Conservation (phyloP, 2,888 invertebrate genomes). For the Camponotus fellah region DNA sequence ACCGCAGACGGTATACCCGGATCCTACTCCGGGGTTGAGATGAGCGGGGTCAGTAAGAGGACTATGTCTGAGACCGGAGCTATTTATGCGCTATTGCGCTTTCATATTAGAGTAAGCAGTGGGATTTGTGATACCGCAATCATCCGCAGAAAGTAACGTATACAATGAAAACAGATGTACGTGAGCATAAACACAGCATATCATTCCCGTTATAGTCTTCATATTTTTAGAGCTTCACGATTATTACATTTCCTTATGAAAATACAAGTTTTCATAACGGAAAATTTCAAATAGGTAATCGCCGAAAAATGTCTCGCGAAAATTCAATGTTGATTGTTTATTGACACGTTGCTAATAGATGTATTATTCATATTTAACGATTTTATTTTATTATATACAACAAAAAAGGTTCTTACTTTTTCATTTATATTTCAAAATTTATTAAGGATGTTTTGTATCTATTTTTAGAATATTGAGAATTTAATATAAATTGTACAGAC, state of each 20-base stretch:
- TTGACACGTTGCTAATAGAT: too few species aligned
- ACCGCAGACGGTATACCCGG: slow-evolving; percentile 69
- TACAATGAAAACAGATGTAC: slow-evolving; percentile 32
- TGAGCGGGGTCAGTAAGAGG: slow-evolving; percentile 51
- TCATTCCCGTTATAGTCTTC: not conserved
- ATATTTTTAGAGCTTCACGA: not conserved
- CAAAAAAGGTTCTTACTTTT: not conserved
- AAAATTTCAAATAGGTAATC: not conserved
- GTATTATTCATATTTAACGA: not conserved
- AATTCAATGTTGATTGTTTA: not conserved
- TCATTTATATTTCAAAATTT: not conserved
- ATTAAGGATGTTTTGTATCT: not conserved
- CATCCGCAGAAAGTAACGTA: slow-evolving; percentile 23
- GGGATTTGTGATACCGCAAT: slow-evolving; percentile 49
- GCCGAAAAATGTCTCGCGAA: not conserved
- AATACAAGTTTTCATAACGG: not conserved
- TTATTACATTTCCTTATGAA: slow-evolving; percentile 9
- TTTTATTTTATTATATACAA: not conserved
- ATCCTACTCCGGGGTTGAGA: slow-evolving; percentile 32
- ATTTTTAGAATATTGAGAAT: too few species aligned
- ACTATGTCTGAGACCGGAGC: slow-evolving; percentile 38
- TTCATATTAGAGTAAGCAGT: slow-evolving; percentile 44
- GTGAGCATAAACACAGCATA: not conserved
- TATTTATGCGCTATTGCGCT: slow-evolving; percentile 52
- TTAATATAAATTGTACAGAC: too few species aligned